These are phyloP conservation scores for Nymphalis polychloros DNA, from an alignment of 2,888 invertebrate species.

Conservation along the genomic window DNA sequence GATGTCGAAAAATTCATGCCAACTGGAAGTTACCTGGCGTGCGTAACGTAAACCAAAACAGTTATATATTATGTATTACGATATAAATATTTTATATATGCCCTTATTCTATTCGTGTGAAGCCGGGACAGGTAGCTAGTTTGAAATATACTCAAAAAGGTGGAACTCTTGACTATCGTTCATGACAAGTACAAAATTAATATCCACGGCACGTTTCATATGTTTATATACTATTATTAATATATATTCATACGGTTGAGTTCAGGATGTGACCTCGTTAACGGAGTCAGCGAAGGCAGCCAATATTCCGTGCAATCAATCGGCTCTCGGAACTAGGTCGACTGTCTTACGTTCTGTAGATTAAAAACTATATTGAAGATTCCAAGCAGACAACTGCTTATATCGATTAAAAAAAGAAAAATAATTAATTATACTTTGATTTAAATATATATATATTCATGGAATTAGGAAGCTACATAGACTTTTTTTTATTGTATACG, in stretches of 20 bases:
- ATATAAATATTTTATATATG: too few species aligned
- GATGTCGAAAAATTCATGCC: too few species aligned
- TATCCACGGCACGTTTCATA: slow-evolving; percentile 1
- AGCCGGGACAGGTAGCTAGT: too few species aligned
- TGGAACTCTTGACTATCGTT: too few species aligned
- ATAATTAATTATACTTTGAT: neutral
- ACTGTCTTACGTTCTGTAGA: slow-evolving; percentile 28
- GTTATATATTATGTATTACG: too few species aligned
- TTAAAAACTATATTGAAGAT: slow-evolving; percentile 17
- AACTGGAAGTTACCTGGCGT: too few species aligned
- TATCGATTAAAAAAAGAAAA: neutral
- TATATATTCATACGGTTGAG: slow-evolving; percentile 15
- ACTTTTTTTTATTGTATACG: too few species aligned
- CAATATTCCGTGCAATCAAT: slow-evolving; percentile 35
- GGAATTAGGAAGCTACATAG: too few species aligned
- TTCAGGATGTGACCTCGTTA: slow-evolving; percentile 35
- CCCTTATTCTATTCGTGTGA: too few species aligned
- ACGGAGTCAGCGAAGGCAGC: slow-evolving; percentile 26
- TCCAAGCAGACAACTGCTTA: slow-evolving; percentile 3
- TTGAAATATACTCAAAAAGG: too few species aligned
- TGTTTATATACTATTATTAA: slow-evolving; percentile 7
- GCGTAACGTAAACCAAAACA: too few species aligned
- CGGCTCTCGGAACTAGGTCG: slow-evolving; percentile 30
- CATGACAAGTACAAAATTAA: slow-evolving; percentile 5
- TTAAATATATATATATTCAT: too few species aligned